Evolutionary conservation across 2,888 invertebrate species (phyloP), one percentile per base, ranked within the genome.

Genomic region (Prenolepis imparis): DNA sequence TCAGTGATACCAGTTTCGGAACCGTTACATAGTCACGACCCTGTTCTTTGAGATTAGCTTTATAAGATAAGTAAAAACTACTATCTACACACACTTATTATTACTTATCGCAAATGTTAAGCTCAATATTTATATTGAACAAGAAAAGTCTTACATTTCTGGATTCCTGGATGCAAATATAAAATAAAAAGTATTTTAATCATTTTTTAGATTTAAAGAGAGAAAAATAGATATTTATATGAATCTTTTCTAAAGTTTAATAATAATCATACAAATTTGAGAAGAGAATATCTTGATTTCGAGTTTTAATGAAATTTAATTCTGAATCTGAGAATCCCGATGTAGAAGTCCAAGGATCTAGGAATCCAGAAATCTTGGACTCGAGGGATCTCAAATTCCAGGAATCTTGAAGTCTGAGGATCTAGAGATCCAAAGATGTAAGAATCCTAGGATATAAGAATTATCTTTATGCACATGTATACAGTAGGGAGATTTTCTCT

Each of bases 41-140:
- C 85, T 86, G 82, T 88, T 90, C 84, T 89, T 84, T 90, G 88
- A 90, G 87, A 92, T 92, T 91, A 90, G 87, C 86, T 88, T 87
- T 90, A 86, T 92, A 90, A 91, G 86, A 90, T 91, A 88, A 87
- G 80, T 82, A 73, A 87, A 48, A 68, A 64, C 86, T 80, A 85
- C 72, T 89, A 84, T 86, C 84, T 90, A 89, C 84, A 87, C 85
- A 87, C 83, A 48, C 48, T 48, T 48, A 48, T 88, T 85, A 86
- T 72, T 86, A 86, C 78, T 88, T 85, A 86, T 59, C 80, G 84
- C 78, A 84, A 91, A 89, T 87, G 83, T 88, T 90, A 88, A 91
- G 90, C 90, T 90, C 91, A 90, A 89, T 86, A 89, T 91, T 91
- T 88, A 66, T 83, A 90, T 84, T 72, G 72, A 86, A 84, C 84